Evolutionary conservation across 2,888 invertebrate genomes (phyloP).

Genomic region (Blastobasis adustella): DNA sequence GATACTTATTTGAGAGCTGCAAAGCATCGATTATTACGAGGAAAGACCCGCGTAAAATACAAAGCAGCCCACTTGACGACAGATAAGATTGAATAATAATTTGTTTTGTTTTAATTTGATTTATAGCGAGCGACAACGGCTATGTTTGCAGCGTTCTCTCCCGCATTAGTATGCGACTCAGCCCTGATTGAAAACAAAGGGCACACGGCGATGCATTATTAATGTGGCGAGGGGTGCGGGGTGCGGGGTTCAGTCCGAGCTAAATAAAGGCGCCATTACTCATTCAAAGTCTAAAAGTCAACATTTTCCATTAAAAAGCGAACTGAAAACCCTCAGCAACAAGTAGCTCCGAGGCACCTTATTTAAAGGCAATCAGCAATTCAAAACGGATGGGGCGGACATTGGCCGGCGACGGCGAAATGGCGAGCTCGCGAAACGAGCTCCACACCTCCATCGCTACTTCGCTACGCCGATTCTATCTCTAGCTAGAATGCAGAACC

Average conservation of each 20-base stretch:
- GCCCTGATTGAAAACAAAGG: no score
- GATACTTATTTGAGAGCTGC: no score
- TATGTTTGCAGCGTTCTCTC: no score
- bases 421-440: background rate
- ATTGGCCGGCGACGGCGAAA: constrained; percentile 13
- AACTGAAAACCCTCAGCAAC: constrained; percentile 34
- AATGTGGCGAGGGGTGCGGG: constrained; percentile 1
- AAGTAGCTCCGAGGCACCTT: constrained; percentile 32
- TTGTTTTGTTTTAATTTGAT: no score
- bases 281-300: constrained; percentile 36
- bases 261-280: constrained; percentile 27
- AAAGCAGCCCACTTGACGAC: no score
- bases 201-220: background rate
- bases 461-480: background rate
- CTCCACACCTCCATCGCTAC: background rate
- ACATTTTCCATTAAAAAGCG: constrained; percentile 40
- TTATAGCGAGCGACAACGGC: no score
- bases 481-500: background rate
- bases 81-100: no score
- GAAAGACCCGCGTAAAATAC: no score
- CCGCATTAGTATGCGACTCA: no score
- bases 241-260: constrained; percentile 1
- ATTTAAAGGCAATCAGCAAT: constrained; percentile 42
- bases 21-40: no score
- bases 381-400: constrained; percentile 33